phyloP scores from a whole-genome alignment of 2,113 vertebrate genomes.

The Hydropotes inermis region DNA sequence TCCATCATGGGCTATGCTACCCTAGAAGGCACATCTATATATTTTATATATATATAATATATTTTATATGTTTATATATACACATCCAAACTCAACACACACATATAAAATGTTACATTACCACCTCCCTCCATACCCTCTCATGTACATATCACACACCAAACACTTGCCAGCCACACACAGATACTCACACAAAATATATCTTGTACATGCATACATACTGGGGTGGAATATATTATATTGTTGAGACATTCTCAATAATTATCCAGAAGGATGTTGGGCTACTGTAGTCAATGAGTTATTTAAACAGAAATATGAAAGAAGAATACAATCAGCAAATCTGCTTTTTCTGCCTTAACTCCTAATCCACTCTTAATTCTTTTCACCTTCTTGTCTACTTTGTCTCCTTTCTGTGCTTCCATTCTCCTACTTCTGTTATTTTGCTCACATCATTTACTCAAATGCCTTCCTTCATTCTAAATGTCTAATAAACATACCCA shows the following conservation, averaged over 20 bases:
- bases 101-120: too few species aligned
- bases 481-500: background rate
- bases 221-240: background rate
- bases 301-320: background rate
- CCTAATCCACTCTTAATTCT: background rate
- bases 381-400: background rate
- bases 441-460: background rate
- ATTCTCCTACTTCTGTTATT: background rate
- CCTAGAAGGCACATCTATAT: background rate
- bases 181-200: background rate
- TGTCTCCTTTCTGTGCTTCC: background rate
- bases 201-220: too few species aligned
- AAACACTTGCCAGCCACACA: background rate
- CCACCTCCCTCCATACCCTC: too few species aligned
- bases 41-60: background rate
- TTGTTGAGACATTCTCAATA: background rate
- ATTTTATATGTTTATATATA: background rate
- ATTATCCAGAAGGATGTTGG: background rate
- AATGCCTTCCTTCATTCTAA: background rate
- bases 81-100: background rate
- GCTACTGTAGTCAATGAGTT: background rate
- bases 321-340: background rate
- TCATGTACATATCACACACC: background rate
- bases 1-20: background rate
- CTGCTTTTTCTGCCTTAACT: background rate